These are phyloP conservation scores for Hartigia nigra DNA, from an alignment of 2,888 invertebrate species.

Conservation along the genomic window DNA sequence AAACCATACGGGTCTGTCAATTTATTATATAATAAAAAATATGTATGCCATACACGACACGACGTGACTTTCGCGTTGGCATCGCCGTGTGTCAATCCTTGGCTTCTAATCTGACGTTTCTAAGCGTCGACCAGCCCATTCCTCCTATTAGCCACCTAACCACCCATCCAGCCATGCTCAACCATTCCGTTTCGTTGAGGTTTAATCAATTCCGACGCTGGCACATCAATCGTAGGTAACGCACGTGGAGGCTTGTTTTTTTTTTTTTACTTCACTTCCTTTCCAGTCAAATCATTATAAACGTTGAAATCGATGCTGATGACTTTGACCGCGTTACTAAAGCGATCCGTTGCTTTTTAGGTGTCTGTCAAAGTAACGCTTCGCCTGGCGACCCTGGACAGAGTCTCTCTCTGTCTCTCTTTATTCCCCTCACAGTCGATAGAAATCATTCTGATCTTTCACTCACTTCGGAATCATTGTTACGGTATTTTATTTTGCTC, in stretches of 20 bases:
- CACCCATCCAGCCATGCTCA: background rate
- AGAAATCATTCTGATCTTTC: background rate
- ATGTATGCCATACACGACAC: constrained; percentile 50
- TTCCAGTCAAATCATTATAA: background rate
- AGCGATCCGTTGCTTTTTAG: background rate
- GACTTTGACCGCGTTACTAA: background rate
- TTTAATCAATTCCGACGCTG: background rate
- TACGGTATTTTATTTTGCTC: background rate
- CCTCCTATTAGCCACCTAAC: background rate
- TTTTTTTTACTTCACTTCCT: background rate
- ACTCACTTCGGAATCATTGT: background rate
- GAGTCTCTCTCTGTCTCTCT: too few relatives aligned
- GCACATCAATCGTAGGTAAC: background rate
- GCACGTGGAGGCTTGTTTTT: background rate
- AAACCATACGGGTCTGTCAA: constrained; percentile 54
- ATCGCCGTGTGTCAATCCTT: constrained; percentile 52
- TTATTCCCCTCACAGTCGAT: background rate
- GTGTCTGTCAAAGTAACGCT: background rate
- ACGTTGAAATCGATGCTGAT: background rate
- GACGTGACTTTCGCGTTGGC: constrained; percentile 33
- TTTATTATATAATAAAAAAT: constrained; percentile 62
- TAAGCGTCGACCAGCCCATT: background rate
- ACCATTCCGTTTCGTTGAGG: background rate
- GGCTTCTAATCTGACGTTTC: constrained; percentile 62
- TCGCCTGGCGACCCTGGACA: background rate